A percentile compares a stretch with the other conserved stretches of the same genome.
Conservation (phyloP, 2,113 vertebrate species). For the Plestiodon gilberti region DNA sequence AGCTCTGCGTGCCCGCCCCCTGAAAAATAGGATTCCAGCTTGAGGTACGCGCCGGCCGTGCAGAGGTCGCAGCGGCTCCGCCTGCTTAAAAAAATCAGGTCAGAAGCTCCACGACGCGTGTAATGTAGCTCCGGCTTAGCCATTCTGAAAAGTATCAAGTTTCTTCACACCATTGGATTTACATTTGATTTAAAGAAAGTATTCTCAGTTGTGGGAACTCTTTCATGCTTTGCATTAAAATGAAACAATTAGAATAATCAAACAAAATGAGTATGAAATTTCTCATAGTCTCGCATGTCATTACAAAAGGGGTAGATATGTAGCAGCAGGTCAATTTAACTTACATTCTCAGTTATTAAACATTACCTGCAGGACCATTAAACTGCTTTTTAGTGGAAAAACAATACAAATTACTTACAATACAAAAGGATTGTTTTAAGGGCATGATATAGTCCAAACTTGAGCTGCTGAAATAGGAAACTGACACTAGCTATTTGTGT, state of each 20-base stretch:
- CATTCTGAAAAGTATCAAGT: conserved; percentile 10
- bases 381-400: conserved; percentile 59
- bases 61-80: no score
- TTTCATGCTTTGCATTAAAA: conserved; percentile 57
- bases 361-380: conserved; percentile 56
- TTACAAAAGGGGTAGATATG: conserved; percentile 41
- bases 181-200: conserved; percentile 55
- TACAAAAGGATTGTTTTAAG: conserved; percentile 31
- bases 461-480: conserved; percentile 34
- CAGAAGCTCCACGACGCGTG: no score
- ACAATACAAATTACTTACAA: conserved; percentile 48
- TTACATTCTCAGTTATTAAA: conserved; percentile 64
- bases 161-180: conserved; percentile 31
- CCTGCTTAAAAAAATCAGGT: no score
- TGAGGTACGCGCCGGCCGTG: no score
- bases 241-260: conserved; percentile 59
- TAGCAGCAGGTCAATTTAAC: conserved; percentile 67
- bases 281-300: conserved; percentile 39
- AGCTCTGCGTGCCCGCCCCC: no score
- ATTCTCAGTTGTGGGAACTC: conserved; percentile 41
- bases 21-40: no score
- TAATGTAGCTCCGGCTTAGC: no score
- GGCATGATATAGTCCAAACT: neutral
- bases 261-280: conserved; percentile 67
- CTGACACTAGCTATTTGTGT: conserved; percentile 9